Base-by-base conservation (phyloP, 2,888 invertebrate species). In the Leuctra nigra region DNA sequence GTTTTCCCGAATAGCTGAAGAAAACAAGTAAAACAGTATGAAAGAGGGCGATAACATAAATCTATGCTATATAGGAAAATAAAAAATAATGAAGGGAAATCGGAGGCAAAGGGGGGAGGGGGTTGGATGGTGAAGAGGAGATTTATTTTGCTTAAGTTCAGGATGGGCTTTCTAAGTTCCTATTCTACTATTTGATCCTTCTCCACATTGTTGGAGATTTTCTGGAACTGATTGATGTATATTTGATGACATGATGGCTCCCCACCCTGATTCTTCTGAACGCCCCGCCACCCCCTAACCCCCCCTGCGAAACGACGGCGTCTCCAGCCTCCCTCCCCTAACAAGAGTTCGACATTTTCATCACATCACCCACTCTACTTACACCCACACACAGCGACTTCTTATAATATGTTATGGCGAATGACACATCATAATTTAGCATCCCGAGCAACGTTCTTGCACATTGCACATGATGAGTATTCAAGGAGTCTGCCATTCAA, bases 171-270 rank as follows among this genome's bases (percentile, higher is more conserved):
- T 47, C 47, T n/a, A 14, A 47, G 25, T 47, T 47, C 47, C 47
- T 29, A 25, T 47, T 29, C 25, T 47, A 23, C 47, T 25, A 47
- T 47, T 47, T 25, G 47, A 47, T 56, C 38, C 38, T 48, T 56
- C 56, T 39, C 24, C 39, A 48, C 47, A 56, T 50, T 50, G 50
- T 46, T 56, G 56, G 50, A 50, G 46, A 54, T 50, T 39, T 41
- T 25, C 23, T 56, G 18, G 39, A 39, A 56, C 50, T 56, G 56
- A 56, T 56, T 56, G 50, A 56, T 55, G 55, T 38, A 39, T 55
- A 55, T 55, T 55, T 55, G 55, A 55, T 56, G 56, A 50, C 56
- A 24, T 50, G 33, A 23, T 22, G 44, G 11, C 7, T 36, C 53
- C 29, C 25, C 54, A 13, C 29, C 47, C 47, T 16, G n/a, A 1